Conservation (phyloP, 2,113 vertebrate species). For the Eubucco bourcierii region DNA sequence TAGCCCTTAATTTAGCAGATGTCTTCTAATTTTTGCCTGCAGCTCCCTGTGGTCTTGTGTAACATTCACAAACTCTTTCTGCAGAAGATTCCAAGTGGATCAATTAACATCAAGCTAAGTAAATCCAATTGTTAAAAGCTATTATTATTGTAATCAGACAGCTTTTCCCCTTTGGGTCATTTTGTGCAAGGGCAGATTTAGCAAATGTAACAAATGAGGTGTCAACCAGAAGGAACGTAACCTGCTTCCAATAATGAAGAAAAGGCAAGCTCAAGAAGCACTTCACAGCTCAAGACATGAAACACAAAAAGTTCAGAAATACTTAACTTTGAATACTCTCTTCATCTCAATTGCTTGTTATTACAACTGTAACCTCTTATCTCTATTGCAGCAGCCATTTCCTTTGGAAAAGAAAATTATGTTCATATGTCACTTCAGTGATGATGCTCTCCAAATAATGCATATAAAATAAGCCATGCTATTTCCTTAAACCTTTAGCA, state of each 20-base stretch:
- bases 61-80: constrained; percentile 11
- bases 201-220: not conserved
- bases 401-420: not conserved
- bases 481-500: not conserved
- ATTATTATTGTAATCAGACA: constrained; percentile 56
- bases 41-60: constrained; percentile 10
- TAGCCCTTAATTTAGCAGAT: constrained; percentile 39
- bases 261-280: not conserved
- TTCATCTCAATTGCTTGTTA: constrained; percentile 11
- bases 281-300: not conserved
- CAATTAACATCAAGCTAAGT: constrained; percentile 57
- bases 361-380: constrained; percentile 6
- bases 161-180: constrained; percentile 28
- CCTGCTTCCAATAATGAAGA: not conserved
- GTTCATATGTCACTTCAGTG: not conserved
- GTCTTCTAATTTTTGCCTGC: constrained; percentile 36
- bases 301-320: not conserved
- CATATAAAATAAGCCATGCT: not conserved
- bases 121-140: constrained; percentile 59
- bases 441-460: not conserved
- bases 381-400: not conserved
- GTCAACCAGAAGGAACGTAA: constrained; percentile 37
- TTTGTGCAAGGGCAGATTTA: constrained; percentile 43
- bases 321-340: not conserved
- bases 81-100: constrained; percentile 38